These are phyloP conservation scores for Harpalus rufipes DNA, from an alignment of 2,888 invertebrate species.

Conservation along the genomic window DNA sequence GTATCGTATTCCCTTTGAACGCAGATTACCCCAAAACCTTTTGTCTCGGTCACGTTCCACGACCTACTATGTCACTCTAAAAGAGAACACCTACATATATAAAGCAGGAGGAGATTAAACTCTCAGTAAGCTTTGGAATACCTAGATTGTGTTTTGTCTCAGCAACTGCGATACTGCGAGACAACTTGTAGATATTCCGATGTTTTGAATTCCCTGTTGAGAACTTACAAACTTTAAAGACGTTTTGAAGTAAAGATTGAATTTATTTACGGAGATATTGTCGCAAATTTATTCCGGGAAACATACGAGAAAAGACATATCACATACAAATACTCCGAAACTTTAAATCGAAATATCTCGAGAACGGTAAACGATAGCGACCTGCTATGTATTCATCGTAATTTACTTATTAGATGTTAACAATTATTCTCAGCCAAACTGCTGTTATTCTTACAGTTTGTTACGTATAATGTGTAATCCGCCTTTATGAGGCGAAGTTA, in stretches of 20 bases:
- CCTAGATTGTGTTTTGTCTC: background rate
- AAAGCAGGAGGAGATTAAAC: constrained; percentile 26
- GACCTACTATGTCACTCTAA: background rate
- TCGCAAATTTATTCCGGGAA: background rate
- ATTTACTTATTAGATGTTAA: too few relatives aligned
- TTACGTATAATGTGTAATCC: too few relatives aligned
- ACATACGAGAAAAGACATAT: background rate
- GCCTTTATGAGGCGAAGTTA: too few relatives aligned
- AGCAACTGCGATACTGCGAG: background rate
- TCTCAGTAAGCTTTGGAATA: constrained; percentile 12
- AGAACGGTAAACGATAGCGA: background rate
- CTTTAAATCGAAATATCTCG: background rate
- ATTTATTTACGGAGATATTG: constrained; percentile 6
- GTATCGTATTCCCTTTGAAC: constrained; percentile 68
- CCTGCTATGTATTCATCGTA: background rate
- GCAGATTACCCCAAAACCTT: constrained; percentile 57
- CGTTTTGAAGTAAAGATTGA: constrained; percentile 1
- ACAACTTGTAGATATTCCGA: constrained; percentile 20
- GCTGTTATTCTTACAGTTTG: too few relatives aligned
- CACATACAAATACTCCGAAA: background rate
- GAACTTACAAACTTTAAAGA: background rate
- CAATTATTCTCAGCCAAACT: too few relatives aligned
- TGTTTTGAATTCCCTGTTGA: constrained; percentile 27
- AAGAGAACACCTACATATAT: constrained; percentile 21
- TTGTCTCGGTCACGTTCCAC: constrained; percentile 58